Base-by-base conservation (phyloP, 2,113 vertebrate genomes). In the Pseudorhombus dupliciocellatus region DNA sequence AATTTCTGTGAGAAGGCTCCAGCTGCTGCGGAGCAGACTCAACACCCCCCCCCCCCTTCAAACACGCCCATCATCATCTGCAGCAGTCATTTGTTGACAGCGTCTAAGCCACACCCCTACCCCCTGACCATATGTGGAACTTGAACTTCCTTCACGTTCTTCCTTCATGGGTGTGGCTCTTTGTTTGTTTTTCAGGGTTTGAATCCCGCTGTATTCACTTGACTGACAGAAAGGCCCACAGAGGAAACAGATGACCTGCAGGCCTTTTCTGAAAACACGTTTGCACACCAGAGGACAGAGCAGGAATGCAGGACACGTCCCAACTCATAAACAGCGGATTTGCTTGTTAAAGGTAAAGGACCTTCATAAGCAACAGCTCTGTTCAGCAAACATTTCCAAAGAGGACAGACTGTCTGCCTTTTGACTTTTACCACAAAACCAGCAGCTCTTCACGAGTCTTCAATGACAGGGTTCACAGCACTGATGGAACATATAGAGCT, bases 291-390 rank as follows among this genome's bases (percentile, higher is more conserved):
- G 85, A 83, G 58, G 65, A 80, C 63, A 67, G 42, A 48, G 11
- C 56, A 88, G 82, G 85, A 91, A 90, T 88, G 81, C 62, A 54
- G 81, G 20, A 48, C 22, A 80, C 81, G 76, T 83, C 87, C 79
- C 31, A 4, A 1, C 48, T 74, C 40, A 73, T 66, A 69, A 80
- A 77, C 75, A 70, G n/a, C 46, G 22, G 34, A 78, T 67, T 56
- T 73, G 26, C 30, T 55, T 66, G 8, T 55, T 53, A 68, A 70
- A 62, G 30, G 20, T 5, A 48, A n/a, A 7, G 20, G 7, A 20
- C 37, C 16, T 46, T 60, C n/a, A 60, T 37, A 12, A 62, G 25
- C 26, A 65, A 56, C 48, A 31, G 53, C 14, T 37, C 9, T 21
- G 20, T 53, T 64, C 50, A 59, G 26, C 22, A 84, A 78, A 71